Evolutionary conservation across 2,113 vertebrate species (phyloP).

Genomic region (Macquaria ambigua): DNA sequence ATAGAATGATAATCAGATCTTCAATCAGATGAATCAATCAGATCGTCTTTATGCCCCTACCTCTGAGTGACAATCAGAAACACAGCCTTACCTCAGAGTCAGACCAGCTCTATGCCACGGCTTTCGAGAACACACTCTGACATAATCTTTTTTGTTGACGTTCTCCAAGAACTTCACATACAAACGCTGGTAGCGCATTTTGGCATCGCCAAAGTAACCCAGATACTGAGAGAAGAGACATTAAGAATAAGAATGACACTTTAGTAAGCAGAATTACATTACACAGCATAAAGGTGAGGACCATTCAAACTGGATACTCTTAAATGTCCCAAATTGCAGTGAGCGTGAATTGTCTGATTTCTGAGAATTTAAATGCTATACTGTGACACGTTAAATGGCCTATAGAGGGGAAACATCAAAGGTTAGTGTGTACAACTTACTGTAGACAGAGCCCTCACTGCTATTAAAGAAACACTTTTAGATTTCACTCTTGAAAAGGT

Average conservation of each 20-base stretch:
- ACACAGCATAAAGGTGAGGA: neutral
- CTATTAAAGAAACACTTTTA: neutral
- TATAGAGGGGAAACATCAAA: neutral
- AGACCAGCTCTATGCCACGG: conserved; percentile 89
- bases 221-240: conserved; percentile 83
- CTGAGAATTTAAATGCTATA: too few relatives aligned
- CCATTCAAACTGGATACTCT: neutral
- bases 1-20: neutral
- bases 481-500: too few relatives aligned
- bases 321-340: neutral
- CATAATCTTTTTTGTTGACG: conserved; percentile 92
- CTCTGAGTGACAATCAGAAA: neutral
- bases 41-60: neutral
- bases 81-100: conserved; percentile 83
- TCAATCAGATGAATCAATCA: too few relatives aligned
- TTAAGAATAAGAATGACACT: neutral
- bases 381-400: neutral
- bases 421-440: neutral
- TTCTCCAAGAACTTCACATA: conserved; percentile 94
- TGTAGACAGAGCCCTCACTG: neutral
- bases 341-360: neutral
- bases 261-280: neutral
- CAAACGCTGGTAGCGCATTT: conserved; percentile 91
- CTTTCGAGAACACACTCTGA: conserved; percentile 89
- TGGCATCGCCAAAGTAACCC: conserved; percentile 92